phyloP scores from a whole-genome alignment of 2,888 invertebrate species.

The Dicyrtoma fusca region DNA sequence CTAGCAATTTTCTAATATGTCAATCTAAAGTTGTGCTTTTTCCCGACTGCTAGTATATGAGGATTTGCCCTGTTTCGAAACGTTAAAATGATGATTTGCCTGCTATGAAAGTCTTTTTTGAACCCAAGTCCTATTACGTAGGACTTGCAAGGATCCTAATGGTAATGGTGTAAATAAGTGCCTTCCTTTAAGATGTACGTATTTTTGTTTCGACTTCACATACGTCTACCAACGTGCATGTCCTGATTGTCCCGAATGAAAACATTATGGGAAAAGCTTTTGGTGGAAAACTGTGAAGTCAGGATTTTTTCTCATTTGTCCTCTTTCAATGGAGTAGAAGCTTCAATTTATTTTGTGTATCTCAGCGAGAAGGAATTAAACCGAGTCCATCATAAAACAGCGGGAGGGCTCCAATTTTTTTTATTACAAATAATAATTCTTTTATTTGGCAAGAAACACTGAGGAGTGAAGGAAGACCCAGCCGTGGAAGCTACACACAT shows the following conservation, averaged over 20 bases:
- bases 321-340: conserved; percentile 12
- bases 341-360: conserved; percentile 36
- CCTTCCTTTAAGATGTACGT: too few species aligned
- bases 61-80: too few species aligned
- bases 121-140: too few species aligned
- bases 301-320: conserved; percentile 17
- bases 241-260: neutral
- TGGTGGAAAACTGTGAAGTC: neutral
- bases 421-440: conserved; percentile 36
- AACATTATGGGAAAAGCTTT: conserved; percentile 8
- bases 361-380: conserved; percentile 39
- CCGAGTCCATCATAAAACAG: conserved; percentile 42
- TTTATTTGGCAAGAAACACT: conserved; percentile 36
- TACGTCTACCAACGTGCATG: too few species aligned
- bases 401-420: conserved; percentile 36
- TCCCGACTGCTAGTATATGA: too few species aligned
- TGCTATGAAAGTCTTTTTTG: too few species aligned
- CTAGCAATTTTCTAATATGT: too few species aligned
- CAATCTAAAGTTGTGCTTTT: too few species aligned
- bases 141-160: too few species aligned
- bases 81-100: too few species aligned
- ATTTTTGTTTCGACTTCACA: too few species aligned
- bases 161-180: too few species aligned
- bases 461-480: neutral
- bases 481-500: neutral